phyloP scores from a whole-genome alignment of 2,888 invertebrate species.

The Pyrochroa serraticornis region DNA sequence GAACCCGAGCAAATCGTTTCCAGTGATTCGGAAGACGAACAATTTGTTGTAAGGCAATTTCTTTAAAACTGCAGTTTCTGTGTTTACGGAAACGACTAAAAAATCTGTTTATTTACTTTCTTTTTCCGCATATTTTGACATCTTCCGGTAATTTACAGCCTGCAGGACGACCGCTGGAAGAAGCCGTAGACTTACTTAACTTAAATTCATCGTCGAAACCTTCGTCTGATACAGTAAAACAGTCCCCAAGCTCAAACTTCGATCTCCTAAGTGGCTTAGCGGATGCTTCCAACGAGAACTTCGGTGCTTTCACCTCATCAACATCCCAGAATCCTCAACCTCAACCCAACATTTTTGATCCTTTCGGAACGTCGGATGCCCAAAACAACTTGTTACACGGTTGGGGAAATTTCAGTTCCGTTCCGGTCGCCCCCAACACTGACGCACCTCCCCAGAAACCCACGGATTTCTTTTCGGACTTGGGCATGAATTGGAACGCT shows the following conservation, averaged over 20 bases:
- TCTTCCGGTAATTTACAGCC: neutral
- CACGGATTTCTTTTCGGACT: slow-evolving; percentile 77
- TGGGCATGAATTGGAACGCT: slow-evolving; percentile 56
- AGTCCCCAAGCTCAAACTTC: slow-evolving; percentile 59
- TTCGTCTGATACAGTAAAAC: slow-evolving; percentile 31
- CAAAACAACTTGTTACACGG: slow-evolving; percentile 50
- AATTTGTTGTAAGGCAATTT: slow-evolving; percentile 34
- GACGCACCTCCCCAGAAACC: slow-evolving; percentile 47
- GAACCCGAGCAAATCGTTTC: slow-evolving; percentile 41
- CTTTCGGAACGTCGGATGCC: slow-evolving; percentile 63
- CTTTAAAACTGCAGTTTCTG: too few species aligned
- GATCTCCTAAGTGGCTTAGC: slow-evolving; percentile 66
- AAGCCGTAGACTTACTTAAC: slow-evolving; percentile 67
- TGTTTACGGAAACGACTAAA: too few species aligned
- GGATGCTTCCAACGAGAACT: slow-evolving; percentile 52
- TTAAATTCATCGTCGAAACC: slow-evolving; percentile 51
- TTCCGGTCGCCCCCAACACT: slow-evolving; percentile 17
- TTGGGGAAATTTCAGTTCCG: slow-evolving; percentile 43
- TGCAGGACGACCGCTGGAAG: slow-evolving; percentile 44
- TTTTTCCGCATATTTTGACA: too few species aligned
- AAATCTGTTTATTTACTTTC: neutral
- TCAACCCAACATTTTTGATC: slow-evolving; percentile 64
- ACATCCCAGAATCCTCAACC: slow-evolving; percentile 50
- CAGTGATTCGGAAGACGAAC: slow-evolving; percentile 46
- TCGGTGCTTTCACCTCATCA: slow-evolving; percentile 3